These are phyloP conservation scores for Anhinga anhinga DNA, from an alignment of 2,113 vertebrate species.

Conservation along the genomic window DNA sequence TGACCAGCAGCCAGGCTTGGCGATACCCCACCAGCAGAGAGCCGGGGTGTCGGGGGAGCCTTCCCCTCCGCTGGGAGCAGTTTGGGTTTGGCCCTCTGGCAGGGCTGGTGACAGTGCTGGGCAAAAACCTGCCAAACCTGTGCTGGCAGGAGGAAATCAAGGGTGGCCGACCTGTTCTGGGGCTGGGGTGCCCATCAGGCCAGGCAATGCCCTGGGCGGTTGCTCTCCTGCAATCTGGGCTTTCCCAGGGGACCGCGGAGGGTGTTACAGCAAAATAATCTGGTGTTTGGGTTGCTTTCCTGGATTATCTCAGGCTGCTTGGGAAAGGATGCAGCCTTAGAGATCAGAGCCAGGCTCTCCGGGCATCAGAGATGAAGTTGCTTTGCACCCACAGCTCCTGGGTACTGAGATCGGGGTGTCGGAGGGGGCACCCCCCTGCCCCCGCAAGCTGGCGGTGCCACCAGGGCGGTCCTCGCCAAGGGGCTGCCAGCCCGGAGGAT, in stretches of 20 bases:
- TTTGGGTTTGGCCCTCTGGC: not conserved
- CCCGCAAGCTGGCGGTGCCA: fast-evolving
- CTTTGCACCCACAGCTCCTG: not conserved
- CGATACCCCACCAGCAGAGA: too few relatives aligned
- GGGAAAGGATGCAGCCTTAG: not conserved
- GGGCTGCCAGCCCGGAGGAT: not conserved
- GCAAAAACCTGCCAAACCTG: constrained; percentile 42
- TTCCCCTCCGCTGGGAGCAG: fast-evolving
- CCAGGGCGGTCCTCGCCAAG: not conserved
- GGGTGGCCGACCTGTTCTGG: not conserved
- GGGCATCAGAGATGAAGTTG: not conserved
- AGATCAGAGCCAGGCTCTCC: not conserved
- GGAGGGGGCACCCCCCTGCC: not conserved
- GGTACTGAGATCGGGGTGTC: not conserved
- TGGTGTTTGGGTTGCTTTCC: not conserved
- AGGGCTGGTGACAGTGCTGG: not conserved
- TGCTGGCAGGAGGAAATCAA: not conserved
- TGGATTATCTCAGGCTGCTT: not conserved
- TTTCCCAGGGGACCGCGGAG: not conserved
- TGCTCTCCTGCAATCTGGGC: not conserved
- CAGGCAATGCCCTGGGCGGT: not conserved
- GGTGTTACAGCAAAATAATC: not conserved
- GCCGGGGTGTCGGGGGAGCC: not conserved
- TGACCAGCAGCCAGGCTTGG: not conserved
- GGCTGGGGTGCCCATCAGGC: not conserved